These are phyloP conservation scores for Cremastinae sp. DNA, from an alignment of 2,888 invertebrate genomes.

Conservation along the genomic window DNA sequence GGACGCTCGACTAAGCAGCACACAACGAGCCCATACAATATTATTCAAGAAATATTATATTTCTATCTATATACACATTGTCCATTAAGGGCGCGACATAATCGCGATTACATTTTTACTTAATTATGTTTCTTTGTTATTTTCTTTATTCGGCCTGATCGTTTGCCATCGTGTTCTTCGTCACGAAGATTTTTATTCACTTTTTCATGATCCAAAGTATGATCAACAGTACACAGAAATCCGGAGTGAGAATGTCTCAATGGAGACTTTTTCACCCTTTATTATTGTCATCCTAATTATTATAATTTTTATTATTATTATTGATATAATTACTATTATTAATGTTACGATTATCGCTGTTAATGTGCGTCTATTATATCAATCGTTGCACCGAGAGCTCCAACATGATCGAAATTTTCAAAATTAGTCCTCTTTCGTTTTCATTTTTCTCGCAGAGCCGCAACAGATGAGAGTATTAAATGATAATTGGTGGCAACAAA, in stretches of 20 bases:
- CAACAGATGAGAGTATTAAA: not conserved
- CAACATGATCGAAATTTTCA: slow-evolving; percentile 15
- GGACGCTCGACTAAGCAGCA: slow-evolving; percentile 42
- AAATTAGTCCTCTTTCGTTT: slow-evolving; percentile 2
- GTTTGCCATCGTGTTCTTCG: slow-evolving; percentile 16
- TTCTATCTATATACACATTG: slow-evolving; percentile 5
- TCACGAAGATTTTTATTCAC: not conserved
- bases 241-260: slow-evolving; percentile 66
- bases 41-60: not conserved
- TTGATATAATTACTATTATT: slow-evolving; percentile 57
- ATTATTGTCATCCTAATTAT: slow-evolving; percentile 53
- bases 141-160: slow-evolving; percentile 19
- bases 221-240: not conserved
- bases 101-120: slow-evolving; percentile 37
- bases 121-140: slow-evolving; percentile 2
- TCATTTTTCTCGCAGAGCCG: not conserved
- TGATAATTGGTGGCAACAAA: too few species aligned
- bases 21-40: not conserved
- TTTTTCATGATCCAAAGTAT: slow-evolving; percentile 6
- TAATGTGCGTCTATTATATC: slow-evolving; percentile 54
- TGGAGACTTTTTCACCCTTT: slow-evolving; percentile 63
- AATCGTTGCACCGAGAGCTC: slow-evolving; percentile 21
- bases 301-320: not conserved
- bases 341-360: slow-evolving; percentile 59
- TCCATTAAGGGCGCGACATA: slow-evolving; percentile 23